Base-by-base conservation (phyloP, 2,888 invertebrate genomes). In the Ophioninae sp. region DNA sequence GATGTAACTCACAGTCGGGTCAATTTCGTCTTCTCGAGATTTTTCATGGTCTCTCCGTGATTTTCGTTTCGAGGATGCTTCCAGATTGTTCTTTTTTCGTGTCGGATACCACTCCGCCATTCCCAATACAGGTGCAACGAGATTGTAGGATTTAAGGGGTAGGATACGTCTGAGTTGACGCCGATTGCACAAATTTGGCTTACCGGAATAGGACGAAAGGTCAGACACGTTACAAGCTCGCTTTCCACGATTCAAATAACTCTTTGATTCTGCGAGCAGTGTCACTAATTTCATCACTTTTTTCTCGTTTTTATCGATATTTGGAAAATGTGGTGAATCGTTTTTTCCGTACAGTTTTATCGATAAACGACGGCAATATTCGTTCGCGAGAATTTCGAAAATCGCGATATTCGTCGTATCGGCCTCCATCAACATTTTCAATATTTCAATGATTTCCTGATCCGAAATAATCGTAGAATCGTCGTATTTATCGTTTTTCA, bases 181-280 rank as follows among this genome's bases (percentile, higher is more conserved):
- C 39, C 88, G 80, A 85, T 91, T 89, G 76, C 86, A 86, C n/a
- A 83, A 72, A 17, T 85, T 85, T 10, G 89, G 87, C 92, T 92
- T 91, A 86, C 88, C 82, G n/a, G 86, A 76, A 85, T 89, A 89
- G 77, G 90, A 90, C 80, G 87, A 23, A 41, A 89, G 87, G 81
- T 91, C 81, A 88, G 89, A 87, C 37, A 87, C 83, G 21, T 88
- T 88, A 44, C 83, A 86, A 56, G 70, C 21, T 44, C 70, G 78
- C 44, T 77, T 82, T 59, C 85, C 82, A 23, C 89, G 84, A 82
- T 85, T 77, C 77, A 91, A 87, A 83, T 91, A 91, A 77, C 85
- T 86, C 80, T 87, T 91, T 6, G 91, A 92, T 20, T 92, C 90
- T 6, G 86, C 83, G 44, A 92, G 87, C 64, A 91, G 86, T 79